These are phyloP conservation scores for Danaus chrysippus DNA, from an alignment of 2,888 invertebrate species.

Conservation along the genomic window DNA sequence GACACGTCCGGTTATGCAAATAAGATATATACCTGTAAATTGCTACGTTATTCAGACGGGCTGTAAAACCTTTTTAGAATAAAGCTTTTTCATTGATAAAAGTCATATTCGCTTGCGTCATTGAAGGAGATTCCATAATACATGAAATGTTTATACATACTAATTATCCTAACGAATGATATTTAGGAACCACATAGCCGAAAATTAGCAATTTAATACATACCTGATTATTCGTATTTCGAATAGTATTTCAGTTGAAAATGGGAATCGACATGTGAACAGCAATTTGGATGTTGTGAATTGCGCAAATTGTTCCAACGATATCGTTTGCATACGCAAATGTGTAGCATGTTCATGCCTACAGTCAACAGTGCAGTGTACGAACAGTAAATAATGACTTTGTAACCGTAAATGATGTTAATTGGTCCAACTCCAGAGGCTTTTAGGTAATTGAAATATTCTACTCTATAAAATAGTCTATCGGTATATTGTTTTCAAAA, in stretches of 20 bases:
- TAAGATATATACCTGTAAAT: constrained; percentile 37
- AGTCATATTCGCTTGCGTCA: too few relatives aligned
- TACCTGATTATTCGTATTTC: background rate
- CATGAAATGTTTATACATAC: too few relatives aligned
- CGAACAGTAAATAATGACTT: constrained; percentile 35
- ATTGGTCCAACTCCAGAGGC: constrained; percentile 48
- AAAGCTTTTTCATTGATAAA: background rate
- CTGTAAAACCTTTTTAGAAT: background rate
- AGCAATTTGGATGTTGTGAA: constrained; percentile 21
- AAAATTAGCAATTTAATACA: too few relatives aligned
- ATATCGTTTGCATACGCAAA: constrained; percentile 23
- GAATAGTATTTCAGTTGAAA: background rate
- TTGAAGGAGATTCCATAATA: too few relatives aligned
- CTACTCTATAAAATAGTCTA: background rate
- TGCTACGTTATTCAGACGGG: constrained; percentile 29
- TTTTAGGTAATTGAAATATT: constrained; percentile 17
- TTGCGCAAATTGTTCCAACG: constrained; percentile 17
- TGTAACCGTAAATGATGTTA: constrained; percentile 49
- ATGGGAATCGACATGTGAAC: background rate
- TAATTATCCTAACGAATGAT: too few relatives aligned
- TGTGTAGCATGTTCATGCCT: constrained; percentile 15
- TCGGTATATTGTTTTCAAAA: too few relatives aligned
- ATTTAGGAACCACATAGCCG: too few relatives aligned
- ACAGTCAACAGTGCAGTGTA: constrained; percentile 6
- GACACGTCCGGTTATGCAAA: constrained; percentile 75